These are phyloP conservation scores for Clarias fuscus DNA, from an alignment of 2,797 vertebrate genomes.

Conservation along the genomic window DNA sequence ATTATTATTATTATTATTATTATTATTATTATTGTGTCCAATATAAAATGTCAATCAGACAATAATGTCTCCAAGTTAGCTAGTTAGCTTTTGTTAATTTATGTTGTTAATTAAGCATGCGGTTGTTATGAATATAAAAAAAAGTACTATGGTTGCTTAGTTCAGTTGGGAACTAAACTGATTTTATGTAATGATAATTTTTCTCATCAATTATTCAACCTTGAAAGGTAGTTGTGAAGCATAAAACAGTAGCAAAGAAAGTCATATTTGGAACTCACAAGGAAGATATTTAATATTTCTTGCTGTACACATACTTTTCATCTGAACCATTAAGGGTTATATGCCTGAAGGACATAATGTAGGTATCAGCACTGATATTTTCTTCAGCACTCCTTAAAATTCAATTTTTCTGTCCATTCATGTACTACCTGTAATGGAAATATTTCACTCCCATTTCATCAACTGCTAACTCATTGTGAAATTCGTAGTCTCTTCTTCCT, in stretches of 20 bases:
- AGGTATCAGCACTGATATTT: slow-evolving; percentile 33
- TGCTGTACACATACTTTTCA: background rate
- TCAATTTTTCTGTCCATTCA: slow-evolving; percentile 26
- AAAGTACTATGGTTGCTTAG: slow-evolving; percentile 28
- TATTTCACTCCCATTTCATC: slow-evolving; percentile 50
- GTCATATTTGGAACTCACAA: background rate
- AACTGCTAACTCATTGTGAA: slow-evolving; percentile 39
- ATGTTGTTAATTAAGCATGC: background rate
- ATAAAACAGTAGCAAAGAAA: background rate
- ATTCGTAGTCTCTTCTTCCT: slow-evolving; percentile 34
- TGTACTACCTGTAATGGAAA: slow-evolving; percentile 51
- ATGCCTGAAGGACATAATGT: background rate
- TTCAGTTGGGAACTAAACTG: slow-evolving; percentile 5
- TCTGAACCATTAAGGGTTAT: slow-evolving; percentile 19
- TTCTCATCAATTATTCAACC: slow-evolving; percentile 29
- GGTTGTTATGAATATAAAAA: slow-evolving; percentile 34
- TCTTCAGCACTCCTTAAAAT: slow-evolving; percentile 24
- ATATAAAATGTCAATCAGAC: background rate
- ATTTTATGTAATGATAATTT: slow-evolving; percentile 28
- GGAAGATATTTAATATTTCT: background rate
- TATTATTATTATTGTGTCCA: background rate
- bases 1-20: background rate
- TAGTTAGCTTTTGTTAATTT: no score
- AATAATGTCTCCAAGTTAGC: no score
- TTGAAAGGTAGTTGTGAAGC: slow-evolving; percentile 2